phyloP scores from a whole-genome alignment of 2,113 vertebrate species.

The Sander lucioperca region DNA sequence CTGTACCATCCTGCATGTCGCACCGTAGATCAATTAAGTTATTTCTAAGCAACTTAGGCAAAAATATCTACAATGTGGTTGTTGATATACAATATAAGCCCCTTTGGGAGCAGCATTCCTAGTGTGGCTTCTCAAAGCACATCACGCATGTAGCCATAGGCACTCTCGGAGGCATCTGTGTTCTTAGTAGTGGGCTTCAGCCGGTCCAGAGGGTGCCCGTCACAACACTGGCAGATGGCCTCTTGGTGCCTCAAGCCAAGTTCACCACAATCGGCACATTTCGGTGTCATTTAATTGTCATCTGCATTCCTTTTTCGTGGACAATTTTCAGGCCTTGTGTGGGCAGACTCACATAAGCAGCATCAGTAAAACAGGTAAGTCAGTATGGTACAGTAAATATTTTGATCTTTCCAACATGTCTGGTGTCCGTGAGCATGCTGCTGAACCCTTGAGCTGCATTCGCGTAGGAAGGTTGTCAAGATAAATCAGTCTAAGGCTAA shows the following conservation, averaged over 20 bases:
- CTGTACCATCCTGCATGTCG: not conserved
- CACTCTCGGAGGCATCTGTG: conserved; percentile 57
- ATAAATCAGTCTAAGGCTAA: not conserved
- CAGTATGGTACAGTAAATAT: not conserved
- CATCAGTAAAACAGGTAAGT: not conserved
- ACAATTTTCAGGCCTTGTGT: not conserved
- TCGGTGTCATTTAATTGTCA: conserved; percentile 45
- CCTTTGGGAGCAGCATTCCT: not conserved
- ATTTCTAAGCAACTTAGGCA: not conserved
- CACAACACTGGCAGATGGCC: conserved; percentile 74
- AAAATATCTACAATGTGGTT: not conserved
- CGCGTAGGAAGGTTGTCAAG: no score
- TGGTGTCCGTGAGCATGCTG: not conserved
- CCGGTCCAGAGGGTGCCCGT: conserved; percentile 50
- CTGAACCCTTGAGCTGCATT: not conserved
- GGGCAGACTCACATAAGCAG: not conserved
- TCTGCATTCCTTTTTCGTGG: conserved; percentile 44
- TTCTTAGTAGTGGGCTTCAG: conserved; percentile 47
- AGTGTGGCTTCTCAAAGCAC: conserved; percentile 37
- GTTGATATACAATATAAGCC: not conserved
- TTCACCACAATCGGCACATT: conserved; percentile 60
- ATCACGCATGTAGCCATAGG: conserved; percentile 30
- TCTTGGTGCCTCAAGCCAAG: conserved; percentile 41
- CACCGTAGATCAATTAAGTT: not conserved
- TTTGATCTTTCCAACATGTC: not conserved